A percentile compares a stretch with the other conserved stretches of the same genome.
Conservation (phyloP, 1,140 invertebrate genomes). For the Drosophila fuyamai region DNA sequence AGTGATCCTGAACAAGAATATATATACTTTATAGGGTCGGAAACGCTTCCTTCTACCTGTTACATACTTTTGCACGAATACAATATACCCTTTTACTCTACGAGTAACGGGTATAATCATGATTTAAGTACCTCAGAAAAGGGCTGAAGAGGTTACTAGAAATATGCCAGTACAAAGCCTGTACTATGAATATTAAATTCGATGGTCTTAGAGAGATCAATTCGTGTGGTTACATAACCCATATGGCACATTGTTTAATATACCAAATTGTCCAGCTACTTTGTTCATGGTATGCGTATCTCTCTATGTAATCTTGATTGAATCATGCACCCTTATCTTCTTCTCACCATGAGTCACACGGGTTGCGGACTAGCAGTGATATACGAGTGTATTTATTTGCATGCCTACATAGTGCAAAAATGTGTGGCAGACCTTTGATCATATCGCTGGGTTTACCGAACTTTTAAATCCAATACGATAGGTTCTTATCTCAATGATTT, state of each 20-base stretch:
- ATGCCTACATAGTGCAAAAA: slow-evolving; percentile 4
- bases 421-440: slow-evolving; percentile 15
- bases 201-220: too few relatives aligned
- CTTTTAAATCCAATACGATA: background rate
- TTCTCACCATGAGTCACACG: slow-evolving; percentile 13
- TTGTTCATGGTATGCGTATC: background rate
- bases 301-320: slow-evolving; percentile 22
- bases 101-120: too few relatives aligned
- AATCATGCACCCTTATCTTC: slow-evolving; percentile 29
- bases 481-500: background rate
- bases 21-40: too few relatives aligned
- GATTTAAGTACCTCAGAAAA: too few relatives aligned
- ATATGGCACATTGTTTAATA: background rate
- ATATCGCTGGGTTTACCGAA: slow-evolving; percentile 2
- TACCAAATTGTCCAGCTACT: too few relatives aligned
- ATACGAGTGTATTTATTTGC: slow-evolving; percentile 15
- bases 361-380: slow-evolving; percentile 18
- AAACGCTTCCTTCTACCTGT: too few relatives aligned
- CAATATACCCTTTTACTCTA: too few relatives aligned
- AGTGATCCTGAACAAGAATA: too few relatives aligned
- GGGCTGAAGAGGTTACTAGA: too few relatives aligned
- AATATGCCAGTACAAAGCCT: too few relatives aligned
- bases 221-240: background rate
- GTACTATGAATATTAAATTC: too few relatives aligned
- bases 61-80: too few relatives aligned